These are phyloP conservation scores for Chironomus striatipennis DNA, from an alignment of 1,140 invertebrate species.

Conservation along the genomic window DNA sequence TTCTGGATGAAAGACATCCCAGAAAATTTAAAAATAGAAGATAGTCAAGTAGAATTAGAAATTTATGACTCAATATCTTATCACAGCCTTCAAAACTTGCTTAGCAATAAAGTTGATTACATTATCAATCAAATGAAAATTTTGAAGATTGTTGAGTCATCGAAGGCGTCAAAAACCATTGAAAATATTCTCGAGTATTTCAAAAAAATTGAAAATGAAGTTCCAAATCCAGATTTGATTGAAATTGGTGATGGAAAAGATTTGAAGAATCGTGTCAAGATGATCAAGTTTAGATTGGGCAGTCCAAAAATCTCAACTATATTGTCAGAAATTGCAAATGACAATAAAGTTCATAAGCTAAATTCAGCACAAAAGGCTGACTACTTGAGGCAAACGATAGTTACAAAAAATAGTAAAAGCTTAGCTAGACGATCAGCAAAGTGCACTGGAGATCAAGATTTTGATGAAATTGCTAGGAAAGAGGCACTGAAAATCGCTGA, in stretches of 20 bases:
- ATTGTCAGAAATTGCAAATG: background rate
- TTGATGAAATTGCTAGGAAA: background rate
- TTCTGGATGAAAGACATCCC: background rate
- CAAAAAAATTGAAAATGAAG: background rate
- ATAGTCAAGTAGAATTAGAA: background rate
- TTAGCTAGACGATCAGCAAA: background rate
- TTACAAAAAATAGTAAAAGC: background rate
- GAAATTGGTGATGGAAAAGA: no score
- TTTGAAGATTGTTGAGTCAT: background rate
- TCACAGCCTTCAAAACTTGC: background rate
- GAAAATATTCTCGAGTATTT: background rate
- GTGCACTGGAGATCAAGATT: background rate
- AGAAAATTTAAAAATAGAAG: background rate
- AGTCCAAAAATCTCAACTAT: background rate
- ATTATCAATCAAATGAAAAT: background rate
- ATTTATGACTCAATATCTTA: background rate
- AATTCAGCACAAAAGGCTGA: background rate
- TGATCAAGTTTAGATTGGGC: no score
- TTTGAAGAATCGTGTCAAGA: no score
- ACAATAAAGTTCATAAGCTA: background rate
- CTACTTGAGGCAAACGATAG: background rate
- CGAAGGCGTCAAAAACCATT: background rate
- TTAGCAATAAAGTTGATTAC: background rate
- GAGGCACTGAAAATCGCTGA: background rate
- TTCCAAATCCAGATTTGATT: background rate